These are phyloP conservation scores for Lepisosteus oculatus DNA, from an alignment of 2,113 vertebrate species.

Conservation along the genomic window DNA sequence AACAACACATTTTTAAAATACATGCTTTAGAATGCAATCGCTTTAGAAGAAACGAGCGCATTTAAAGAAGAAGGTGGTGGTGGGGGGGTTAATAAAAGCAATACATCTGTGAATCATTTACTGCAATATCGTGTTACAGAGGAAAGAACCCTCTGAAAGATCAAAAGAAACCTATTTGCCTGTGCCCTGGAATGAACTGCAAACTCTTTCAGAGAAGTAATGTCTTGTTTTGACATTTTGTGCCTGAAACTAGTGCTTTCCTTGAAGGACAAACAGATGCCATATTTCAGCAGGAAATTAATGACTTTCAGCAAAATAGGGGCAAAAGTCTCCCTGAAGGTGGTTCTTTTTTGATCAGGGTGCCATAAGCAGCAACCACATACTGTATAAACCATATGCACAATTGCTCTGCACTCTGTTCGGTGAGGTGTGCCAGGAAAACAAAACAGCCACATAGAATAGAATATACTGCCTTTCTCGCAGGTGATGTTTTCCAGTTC, in stretches of 20 bases:
- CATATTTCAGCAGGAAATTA: background rate
- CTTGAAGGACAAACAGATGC: background rate
- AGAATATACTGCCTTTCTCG: background rate
- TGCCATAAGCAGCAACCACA: too few species aligned
- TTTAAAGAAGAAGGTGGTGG: background rate
- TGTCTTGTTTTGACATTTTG: slow-evolving; percentile 3
- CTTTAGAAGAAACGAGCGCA: background rate
- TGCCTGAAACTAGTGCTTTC: slow-evolving; percentile 2
- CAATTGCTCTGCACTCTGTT: too few species aligned
- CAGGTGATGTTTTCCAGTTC: too few species aligned
- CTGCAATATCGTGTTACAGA: slow-evolving; percentile 3
- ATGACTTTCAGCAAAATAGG: background rate
- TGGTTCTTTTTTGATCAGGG: too few species aligned
- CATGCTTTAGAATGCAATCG: background rate
- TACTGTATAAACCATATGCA: too few species aligned
- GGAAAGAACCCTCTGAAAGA: slow-evolving; percentile 1
- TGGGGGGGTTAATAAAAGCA: background rate
- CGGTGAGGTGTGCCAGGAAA: too few species aligned
- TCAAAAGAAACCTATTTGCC: slow-evolving; percentile 8
- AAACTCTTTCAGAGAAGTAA: background rate
- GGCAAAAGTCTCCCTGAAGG: background rate
- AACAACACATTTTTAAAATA: background rate
- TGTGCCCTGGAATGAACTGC: background rate
- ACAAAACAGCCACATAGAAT: background rate
- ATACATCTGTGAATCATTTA: slow-evolving; percentile 15